phyloP scores from a whole-genome alignment of 37 sponge, comb jelly and placozoan genomes.

The Bolinopsis microptera region DNA sequence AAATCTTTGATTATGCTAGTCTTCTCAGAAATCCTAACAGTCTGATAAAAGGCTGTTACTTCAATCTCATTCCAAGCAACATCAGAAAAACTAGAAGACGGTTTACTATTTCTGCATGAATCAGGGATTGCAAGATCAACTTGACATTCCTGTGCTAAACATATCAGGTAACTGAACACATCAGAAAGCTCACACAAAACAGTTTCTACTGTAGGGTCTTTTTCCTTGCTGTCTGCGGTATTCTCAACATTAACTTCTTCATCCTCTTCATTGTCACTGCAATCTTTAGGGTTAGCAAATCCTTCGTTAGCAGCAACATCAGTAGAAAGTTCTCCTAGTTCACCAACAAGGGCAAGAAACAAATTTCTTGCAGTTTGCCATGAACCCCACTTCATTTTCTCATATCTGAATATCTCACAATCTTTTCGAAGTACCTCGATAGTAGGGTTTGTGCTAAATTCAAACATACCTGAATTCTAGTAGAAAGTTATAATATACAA shows the following conservation, averaged over 20 bases:
- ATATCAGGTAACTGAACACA: conserved; percentile 14
- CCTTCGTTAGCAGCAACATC: neutral
- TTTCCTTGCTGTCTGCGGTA: neutral
- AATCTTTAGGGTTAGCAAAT: neutral
- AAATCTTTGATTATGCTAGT: neutral
- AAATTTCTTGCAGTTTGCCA: neutral
- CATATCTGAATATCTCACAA: neutral
- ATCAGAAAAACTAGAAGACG: neutral
- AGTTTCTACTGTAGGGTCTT: neutral
- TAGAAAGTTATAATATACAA: too few relatives aligned
- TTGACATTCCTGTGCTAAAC: conserved; percentile 44
- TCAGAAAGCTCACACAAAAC: neutral
- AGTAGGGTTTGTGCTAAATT: neutral
- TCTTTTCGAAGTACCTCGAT: neutral
- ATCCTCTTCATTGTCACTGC: neutral
- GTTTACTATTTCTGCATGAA: neutral
- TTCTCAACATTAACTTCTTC: neutral
- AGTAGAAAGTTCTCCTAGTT: neutral
- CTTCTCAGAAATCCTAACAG: neutral
- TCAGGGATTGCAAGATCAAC: neutral
- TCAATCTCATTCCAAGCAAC: neutral
- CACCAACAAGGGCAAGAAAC: conserved; percentile 2
- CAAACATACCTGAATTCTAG: neutral
- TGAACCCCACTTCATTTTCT: neutral
- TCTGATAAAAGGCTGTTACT: neutral